Base-by-base conservation (phyloP, 1,140 invertebrate genomes). In the Stegodyphus dumicola region DNA sequence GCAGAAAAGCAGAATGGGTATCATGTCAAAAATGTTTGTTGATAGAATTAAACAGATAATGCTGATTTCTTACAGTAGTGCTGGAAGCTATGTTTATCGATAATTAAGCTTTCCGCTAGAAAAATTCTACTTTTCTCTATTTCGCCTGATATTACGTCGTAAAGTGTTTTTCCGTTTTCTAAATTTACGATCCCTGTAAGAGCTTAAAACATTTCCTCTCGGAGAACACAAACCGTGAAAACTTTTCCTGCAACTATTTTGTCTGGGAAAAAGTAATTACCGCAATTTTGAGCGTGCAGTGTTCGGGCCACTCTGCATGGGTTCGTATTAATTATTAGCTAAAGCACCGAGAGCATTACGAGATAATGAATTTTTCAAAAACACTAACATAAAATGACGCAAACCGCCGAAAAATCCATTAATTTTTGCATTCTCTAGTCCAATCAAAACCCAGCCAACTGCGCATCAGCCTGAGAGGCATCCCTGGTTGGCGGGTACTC, bases 291-390 rank as follows among this genome's bases (percentile, higher is more conserved):
- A 67, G n/a, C 65, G n/a, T 67, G 73, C 51, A 64, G 81, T 71
- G 81, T 70, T 64, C 64, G 51, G 53, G 70, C 60, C 71, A 80
- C 78, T 80, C 71, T 74, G 53, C 52, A 54, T 66, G 79, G 79
- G 81, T 18, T 76, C 81, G 73, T 84, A 84, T 84, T 84, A 84
- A 84, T 84, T 84, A 84, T 84, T 76, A 84, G 73, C 73, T 73
- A 70, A 84, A 84, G 81, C 81, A 84, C 73, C 71, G 53, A 75
- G 69, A 64, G 79, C 78, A 83, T 67, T 60, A 66, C 70, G 70
- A 84, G 81, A 84, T 84, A 84, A 84, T 84, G 81, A 84, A 84
- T 84, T 84, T 84, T 84, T 84, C 73, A 84, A 84, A 84, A 84
- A 84, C 75, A 77, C 75, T 77, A 77, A 53, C 81, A 84, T 84